A percentile compares a stretch with the other conserved stretches of the same genome.
Evolutionary conservation across 2,113 vertebrate genomes (phyloP).

Genomic region (Pantherophis guttatus): DNA sequence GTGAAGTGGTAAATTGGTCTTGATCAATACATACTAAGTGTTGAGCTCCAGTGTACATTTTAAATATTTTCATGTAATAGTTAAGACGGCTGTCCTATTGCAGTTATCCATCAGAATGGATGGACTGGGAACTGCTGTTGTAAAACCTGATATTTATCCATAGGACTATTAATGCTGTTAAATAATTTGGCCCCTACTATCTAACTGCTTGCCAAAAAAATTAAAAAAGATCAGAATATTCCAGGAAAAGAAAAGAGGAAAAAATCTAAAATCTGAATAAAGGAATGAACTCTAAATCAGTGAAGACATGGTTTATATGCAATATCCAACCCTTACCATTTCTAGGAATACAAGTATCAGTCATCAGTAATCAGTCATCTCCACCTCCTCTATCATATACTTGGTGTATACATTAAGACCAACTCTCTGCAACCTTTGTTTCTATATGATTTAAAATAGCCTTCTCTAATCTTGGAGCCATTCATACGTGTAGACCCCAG

Average conservation of each 20-base stretch:
- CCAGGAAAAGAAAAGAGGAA: neutral
- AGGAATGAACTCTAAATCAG: neutral
- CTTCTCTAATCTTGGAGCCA: neutral
- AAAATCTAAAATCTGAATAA: neutral
- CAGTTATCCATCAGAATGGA: neutral
- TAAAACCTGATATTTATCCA: neutral
- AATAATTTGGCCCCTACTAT: neutral
- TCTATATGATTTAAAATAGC: neutral
- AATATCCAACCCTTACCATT: neutral
- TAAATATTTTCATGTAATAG: neutral
- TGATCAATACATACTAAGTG: neutral
- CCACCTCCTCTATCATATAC: neutral
- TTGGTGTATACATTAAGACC: neutral
- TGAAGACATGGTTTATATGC: neutral
- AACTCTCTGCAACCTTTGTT: neutral
- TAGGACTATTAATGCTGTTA: neutral
- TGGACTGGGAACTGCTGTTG: neutral
- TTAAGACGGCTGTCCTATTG: neutral
- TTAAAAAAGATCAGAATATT: neutral
- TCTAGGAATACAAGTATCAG: neutral
- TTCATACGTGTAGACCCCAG: neutral
- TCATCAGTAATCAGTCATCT: neutral
- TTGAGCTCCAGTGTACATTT: neutral
- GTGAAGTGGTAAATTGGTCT: neutral
- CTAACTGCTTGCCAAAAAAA: neutral